Base-by-base conservation (phyloP, 2,113 vertebrate species). In the Phodopus roborovskii region DNA sequence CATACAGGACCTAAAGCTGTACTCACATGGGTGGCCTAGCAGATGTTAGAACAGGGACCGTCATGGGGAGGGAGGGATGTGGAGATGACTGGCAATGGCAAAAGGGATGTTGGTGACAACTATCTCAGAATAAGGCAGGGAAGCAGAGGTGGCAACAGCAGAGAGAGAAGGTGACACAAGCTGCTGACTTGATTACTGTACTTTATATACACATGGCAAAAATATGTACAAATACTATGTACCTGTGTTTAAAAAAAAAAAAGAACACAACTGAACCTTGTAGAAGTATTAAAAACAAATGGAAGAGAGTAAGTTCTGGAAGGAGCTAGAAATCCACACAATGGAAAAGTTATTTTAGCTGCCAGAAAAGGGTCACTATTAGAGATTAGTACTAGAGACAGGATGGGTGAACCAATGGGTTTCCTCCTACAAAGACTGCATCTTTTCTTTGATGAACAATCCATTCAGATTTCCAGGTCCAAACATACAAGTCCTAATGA, bases 291-390 rank as follows among this genome's bases (percentile, higher is more conserved):
- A 58, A 85, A 9, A 20, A 64, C 7, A 66, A 64, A 48, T 3
- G 8, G 16, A 92, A 20, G 66, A n/a, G 0, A 56, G 0, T 39
- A 45, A 56, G 45, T 50, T 77, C 58, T 3, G 4, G 3, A 28
- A 30, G 22, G 26, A 62, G 15, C 30, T 7, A 60, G 3, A 66
- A 62, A 60, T 60, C 33, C 45, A 68, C 0, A 10, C 5, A 26
- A 20, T 50, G 53, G 45, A 92, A 85, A 89, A 66, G 15, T 26
- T 64, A 93, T 36, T 85, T 82, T 60, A 86, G 39, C n/a, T 96
- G 56, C 22, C 70, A 86, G 39, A 68, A 50, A 86, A 66, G 62
- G 9, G 3, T 19, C 39, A 33, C 0, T 0, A 17, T 20, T 12
- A 60, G 39, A 74, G 28, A 39, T 16, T 11, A 39, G 9, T 5